A percentile compares a stretch with the other conserved stretches of the same genome.
These are phyloP conservation scores for Tinamus guttatus DNA, from an alignment of 2,113 vertebrate species.

Conservation along the genomic window DNA sequence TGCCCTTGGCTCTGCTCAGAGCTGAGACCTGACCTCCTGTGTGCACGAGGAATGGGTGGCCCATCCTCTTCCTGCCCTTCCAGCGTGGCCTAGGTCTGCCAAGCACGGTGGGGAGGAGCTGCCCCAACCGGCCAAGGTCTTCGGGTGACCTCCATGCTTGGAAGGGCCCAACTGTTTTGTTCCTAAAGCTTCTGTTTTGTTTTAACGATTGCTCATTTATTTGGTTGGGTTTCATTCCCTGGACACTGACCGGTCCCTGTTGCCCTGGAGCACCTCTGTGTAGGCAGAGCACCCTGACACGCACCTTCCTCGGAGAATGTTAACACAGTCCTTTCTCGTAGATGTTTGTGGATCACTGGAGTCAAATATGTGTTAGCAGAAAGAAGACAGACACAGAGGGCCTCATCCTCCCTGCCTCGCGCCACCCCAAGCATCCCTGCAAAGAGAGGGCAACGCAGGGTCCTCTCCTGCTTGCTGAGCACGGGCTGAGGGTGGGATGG, in stretches of 20 bases:
- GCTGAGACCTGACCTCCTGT: not conserved
- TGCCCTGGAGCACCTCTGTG: not conserved
- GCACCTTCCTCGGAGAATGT: not conserved
- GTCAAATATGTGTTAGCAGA: not conserved
- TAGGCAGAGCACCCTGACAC: rapidly evolving
- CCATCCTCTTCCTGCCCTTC: not conserved
- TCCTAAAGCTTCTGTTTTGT: not conserved
- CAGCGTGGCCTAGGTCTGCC: not conserved
- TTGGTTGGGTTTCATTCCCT: not conserved
- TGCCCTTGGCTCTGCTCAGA: not conserved
- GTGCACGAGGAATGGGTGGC: not conserved
- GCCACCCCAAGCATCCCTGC: not conserved
- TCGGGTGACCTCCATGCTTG: not conserved
- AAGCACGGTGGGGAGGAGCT: rapidly evolving
- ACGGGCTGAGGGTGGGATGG: not conserved
- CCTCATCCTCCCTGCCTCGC: not conserved
- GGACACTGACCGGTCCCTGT: not conserved
- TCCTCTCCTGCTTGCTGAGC: not conserved
- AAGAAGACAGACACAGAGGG: not conserved
- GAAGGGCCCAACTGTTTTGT: not conserved
- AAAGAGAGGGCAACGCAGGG: not conserved
- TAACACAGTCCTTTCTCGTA: not conserved
- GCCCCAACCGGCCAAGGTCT: not conserved
- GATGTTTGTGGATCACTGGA: not conserved
- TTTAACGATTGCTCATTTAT: not conserved